Evolutionary conservation across 2,113 vertebrate genomes (phyloP).

Genomic region (Gasterosteus aculeatus): DNA sequence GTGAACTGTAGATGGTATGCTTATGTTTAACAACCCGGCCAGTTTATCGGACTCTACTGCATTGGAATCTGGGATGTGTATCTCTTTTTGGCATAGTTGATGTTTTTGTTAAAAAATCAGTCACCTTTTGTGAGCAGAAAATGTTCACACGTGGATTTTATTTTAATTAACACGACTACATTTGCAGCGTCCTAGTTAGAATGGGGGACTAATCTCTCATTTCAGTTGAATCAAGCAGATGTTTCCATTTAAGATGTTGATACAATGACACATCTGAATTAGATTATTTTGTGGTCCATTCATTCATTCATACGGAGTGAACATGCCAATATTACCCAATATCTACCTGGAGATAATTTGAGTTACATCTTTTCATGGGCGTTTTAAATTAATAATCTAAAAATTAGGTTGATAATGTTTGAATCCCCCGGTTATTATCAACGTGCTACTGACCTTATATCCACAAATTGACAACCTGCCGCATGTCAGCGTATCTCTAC

Average conservation of each 20-base stretch:
- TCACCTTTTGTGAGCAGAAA: slow-evolving; percentile 1
- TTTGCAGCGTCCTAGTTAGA: not conserved
- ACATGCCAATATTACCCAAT: slow-evolving; percentile 3
- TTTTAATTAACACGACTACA: slow-evolving; percentile 6
- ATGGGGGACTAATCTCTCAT: not conserved
- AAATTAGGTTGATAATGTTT: not conserved
- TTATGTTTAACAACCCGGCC: slow-evolving; percentile 33
- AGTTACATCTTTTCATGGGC: slow-evolving; percentile 2
- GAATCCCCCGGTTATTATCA: slow-evolving; percentile 5
- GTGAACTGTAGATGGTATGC: slow-evolving; percentile 35
- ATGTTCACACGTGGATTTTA: slow-evolving; percentile 10
- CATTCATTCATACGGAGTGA: not conserved
- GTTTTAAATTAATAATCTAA: not conserved
- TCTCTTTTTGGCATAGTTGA: slow-evolving; percentile 2
- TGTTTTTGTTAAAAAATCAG: slow-evolving; percentile 8
- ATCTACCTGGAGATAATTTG: not conserved
- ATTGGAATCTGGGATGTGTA: slow-evolving; percentile 18
- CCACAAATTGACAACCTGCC: not conserved
- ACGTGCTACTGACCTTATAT: not conserved
- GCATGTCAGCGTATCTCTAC: slow-evolving; percentile 18
- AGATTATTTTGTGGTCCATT: not conserved
- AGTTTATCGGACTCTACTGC: slow-evolving; percentile 15
- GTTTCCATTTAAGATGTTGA: slow-evolving; percentile 10
- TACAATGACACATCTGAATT: not conserved
- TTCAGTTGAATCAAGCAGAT: not conserved